Percentiles rank a stretch among this genome's conserved stretches.
Evolutionary conservation across 1,140 invertebrate genomes (phyloP).

Genomic region (Euura saliciscinereae): DNA sequence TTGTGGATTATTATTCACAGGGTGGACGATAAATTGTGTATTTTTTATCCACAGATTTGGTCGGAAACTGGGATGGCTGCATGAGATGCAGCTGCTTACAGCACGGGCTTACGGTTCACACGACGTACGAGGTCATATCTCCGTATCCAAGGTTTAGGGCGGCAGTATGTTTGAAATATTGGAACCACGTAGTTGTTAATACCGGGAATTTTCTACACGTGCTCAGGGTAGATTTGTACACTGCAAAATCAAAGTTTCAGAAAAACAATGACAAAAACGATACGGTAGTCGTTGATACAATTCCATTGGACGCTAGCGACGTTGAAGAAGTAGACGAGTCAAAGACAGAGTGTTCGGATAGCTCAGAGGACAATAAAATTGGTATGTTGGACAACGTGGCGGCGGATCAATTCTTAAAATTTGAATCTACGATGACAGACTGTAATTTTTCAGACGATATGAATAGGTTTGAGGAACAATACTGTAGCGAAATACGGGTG

Average conservation of each 20-base stretch:
- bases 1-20: neutral
- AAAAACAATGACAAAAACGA: slow-evolving; percentile 46
- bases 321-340: slow-evolving; percentile 47
- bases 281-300: slow-evolving; percentile 37
- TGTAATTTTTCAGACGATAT: slow-evolving; percentile 46
- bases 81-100: slow-evolving; percentile 66
- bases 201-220: slow-evolving; percentile 76
- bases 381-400: slow-evolving; percentile 32
- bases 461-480: slow-evolving; percentile 35
- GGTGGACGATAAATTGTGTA: too few species aligned
- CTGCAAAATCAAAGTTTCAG: slow-evolving; percentile 40
- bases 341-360: slow-evolving; percentile 42
- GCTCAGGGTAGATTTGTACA: slow-evolving; percentile 61
- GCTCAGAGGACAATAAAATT: slow-evolving; percentile 40
- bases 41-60: slow-evolving; percentile 55
- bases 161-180: slow-evolving; percentile 66
- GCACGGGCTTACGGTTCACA: slow-evolving; percentile 74
- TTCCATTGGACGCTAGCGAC: slow-evolving; percentile 48
- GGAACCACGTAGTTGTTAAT: slow-evolving; percentile 72
- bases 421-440: slow-evolving; percentile 37
- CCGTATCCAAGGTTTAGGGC: slow-evolving; percentile 72
- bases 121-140: slow-evolving; percentile 71
- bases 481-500: slow-evolving; percentile 36
- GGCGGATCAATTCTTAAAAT: slow-evolving; percentile 39
- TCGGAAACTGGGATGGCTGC: slow-evolving; percentile 66